Percentiles rank a stretch among this genome's conserved stretches.
Evolutionary conservation across 2,888 invertebrate species (phyloP).

Genomic region (Quadroppia sp.): DNA sequence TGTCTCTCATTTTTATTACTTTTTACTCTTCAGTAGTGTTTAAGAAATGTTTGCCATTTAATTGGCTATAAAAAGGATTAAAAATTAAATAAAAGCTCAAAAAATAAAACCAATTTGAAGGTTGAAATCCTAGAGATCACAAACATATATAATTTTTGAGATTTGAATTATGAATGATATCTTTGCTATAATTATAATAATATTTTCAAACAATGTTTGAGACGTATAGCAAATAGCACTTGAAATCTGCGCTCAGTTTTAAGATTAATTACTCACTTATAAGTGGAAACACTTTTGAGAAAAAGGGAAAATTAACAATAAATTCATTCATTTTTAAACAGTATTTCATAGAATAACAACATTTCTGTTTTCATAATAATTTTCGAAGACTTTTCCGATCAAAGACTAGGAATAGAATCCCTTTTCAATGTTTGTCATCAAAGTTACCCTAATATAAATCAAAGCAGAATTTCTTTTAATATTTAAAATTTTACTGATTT

Average conservation of each 20-base stretch:
- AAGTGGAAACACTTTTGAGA: slow-evolving; percentile 1
- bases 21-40: background rate
- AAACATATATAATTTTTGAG: no score
- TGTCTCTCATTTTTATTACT: background rate
- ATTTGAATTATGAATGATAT: no score
- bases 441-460: no score
- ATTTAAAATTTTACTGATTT: no score
- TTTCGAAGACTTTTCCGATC: no score
- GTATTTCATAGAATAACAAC: background rate
- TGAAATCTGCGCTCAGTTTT: slow-evolving; percentile 11
- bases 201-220: slow-evolving; percentile 1
- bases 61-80: slow-evolving; percentile 26
- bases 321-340: background rate
- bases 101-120: background rate
- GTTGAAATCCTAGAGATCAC: background rate
- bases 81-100: background rate
- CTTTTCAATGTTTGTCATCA: no score
- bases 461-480: no score
- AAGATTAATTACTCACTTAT: slow-evolving; percentile 16
- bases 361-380: background rate
- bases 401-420: no score
- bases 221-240: background rate
- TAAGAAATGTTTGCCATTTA: slow-evolving; percentile 2
- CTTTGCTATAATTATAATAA: no score
- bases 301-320: background rate